phyloP scores from a whole-genome alignment of 2,113 vertebrate genomes.

The Galbula dea region DNA sequence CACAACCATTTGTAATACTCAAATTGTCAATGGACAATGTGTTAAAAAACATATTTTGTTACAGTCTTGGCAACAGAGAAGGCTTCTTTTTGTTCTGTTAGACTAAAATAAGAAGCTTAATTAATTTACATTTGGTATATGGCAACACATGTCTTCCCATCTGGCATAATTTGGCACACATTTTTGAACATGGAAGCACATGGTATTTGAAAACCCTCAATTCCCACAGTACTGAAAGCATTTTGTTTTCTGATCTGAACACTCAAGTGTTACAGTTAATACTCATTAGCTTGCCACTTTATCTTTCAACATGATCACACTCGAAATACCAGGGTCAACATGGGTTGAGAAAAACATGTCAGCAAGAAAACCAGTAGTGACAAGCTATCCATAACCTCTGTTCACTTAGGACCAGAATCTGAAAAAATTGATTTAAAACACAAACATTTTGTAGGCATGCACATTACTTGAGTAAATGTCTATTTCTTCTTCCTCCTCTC shows the following conservation, averaged over 20 bases:
- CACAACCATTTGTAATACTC: neutral
- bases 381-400: neutral
- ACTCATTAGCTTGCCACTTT: neutral
- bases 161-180: neutral
- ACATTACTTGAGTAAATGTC: neutral
- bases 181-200: neutral
- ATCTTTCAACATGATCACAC: neutral
- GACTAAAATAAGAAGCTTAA: neutral
- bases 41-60: neutral
- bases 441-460: neutral
- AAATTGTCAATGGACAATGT: neutral
- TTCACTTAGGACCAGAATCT: neutral
- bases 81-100: neutral
- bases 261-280: neutral
- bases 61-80: neutral
- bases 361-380: neutral
- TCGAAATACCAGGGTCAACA: neutral
- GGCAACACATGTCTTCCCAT: neutral
- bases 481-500: neutral
- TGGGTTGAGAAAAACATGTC: neutral
- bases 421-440: neutral
- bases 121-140: neutral
- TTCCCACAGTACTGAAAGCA: neutral
- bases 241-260: neutral
- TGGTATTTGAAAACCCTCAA: neutral